Base-by-base conservation (phyloP, 2,113 vertebrate genomes). In the Mugil cephalus region DNA sequence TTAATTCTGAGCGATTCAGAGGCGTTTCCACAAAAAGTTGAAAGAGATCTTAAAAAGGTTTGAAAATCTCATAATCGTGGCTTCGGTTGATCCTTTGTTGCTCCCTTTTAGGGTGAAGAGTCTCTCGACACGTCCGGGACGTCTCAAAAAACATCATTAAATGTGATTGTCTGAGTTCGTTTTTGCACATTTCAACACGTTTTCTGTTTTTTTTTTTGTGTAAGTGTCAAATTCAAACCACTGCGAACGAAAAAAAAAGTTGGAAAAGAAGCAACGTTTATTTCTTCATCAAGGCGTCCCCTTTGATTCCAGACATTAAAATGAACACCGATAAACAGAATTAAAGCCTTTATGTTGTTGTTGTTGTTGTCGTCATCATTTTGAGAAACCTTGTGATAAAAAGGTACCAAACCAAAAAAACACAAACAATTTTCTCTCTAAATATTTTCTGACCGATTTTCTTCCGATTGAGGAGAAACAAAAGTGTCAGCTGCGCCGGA, bases 181-280 rank as follows among this genome's bases (percentile, higher is more conserved):
- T 42, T 42, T 14, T 14, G 12, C 40, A 42, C 40, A 42, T 4
- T 13, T 42, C 10, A 13, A 13, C 39, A 42, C 24, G 24, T 55
- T 17, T 34, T 35, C 21, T 34, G 17, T 24, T 15, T 43, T 30
- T 21, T 47, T 45, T 24, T 47, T 14, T 46, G 38, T 30, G 1
- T 0, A 2, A 24, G 24, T 3, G 24, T 30, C 24, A 34, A 50
- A 14, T 35, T 53, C 38, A 56, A 51, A 39, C 9, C 12, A 58
- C 24, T n/a, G n/a, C n/a, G n/a, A 36, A 13, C 40, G 7, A 77
- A 56, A 45, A 24, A 74, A 17, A 51, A 1, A 21, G n/a, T 6
- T 87, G 77, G 75, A 88, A 87, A 92, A 79, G 42, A 90, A 93
- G 80, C 80, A 74, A 74, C 77, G 72, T 93, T 93, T 93, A 93